Base-by-base conservation (phyloP, 2,888 invertebrate genomes). In the Leucophenga maculata region DNA sequence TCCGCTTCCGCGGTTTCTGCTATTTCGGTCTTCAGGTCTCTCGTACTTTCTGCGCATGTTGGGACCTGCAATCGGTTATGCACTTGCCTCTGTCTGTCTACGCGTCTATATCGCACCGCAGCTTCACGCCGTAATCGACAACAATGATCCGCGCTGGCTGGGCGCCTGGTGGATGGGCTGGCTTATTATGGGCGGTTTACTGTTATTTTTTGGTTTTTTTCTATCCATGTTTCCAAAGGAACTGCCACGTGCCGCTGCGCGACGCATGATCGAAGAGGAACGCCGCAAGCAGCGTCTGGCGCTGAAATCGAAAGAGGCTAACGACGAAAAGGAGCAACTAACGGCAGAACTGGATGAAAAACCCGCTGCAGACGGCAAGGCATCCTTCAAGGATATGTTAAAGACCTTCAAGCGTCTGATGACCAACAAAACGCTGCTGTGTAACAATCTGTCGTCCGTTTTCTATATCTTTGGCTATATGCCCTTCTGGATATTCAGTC, bases 81-180 rank as follows among this genome's bases (percentile, higher is more conserved):
- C 91, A 0, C 80, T 93, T 70, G 93, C 92, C 3, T 93, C 92
- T 2, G 89, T 92, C 74, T 92, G 92, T 55, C 86, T 93, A 16
- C 91, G 92, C 75, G 86, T 93, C 55, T 93, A 93, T 81, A 92
- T 93, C 48, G 92, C 92, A 6, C 93, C 93, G 2, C 89, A 90
- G 9, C 83, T 93, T 70, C 92, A 91, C 52, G 93, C 93, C 4
- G 91, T 91, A 1, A 92, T 94, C 71, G 90, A 90, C 18, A 91
- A 90, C 70, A 89, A 90, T 68, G 94, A 94, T 88, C 94, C 94
- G 0, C 90, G 94, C 75, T 95, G 94, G 94, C 88, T 94, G 55
- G 94, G 94, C 0, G 94, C 94, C n/a, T 94, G 94, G 94, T 95
- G 94, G 94, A 83, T 94, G 59, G 94, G 93, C 1, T 94, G 93